A percentile compares a stretch with the other conserved stretches of the same genome.
phyloP scores from a whole-genome alignment of 2,888 invertebrate genomes.

The Lapara coniferarum region DNA sequence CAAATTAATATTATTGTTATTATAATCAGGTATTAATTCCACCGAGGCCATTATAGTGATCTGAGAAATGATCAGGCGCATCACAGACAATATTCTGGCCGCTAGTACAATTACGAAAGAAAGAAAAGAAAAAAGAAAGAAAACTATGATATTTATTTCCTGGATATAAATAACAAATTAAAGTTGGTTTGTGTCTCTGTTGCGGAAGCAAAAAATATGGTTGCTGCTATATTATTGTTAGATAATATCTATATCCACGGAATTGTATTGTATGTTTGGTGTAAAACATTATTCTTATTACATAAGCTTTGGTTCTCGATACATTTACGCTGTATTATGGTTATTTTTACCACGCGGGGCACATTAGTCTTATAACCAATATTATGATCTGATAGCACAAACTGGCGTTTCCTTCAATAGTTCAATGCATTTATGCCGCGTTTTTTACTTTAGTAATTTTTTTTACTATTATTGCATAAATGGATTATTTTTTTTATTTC shows the following conservation, averaged over 20 bases:
- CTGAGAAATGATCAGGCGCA: neutral
- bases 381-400: neutral
- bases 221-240: neutral
- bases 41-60: neutral
- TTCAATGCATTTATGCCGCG: neutral
- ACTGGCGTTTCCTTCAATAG: neutral
- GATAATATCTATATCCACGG: constrained; percentile 1
- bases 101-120: too few species aligned
- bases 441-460: neutral
- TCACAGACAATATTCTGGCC: too few species aligned
- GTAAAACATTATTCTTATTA: neutral
- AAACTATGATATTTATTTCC: too few species aligned
- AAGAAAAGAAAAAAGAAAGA: too few species aligned
- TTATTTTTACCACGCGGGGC: neutral
- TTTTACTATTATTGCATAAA: too few species aligned
- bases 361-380: neutral
- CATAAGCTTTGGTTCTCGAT: neutral
- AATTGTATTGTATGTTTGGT: neutral
- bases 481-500: too few species aligned
- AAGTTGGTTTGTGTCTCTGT: constrained; percentile 1
- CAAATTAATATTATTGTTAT: too few species aligned
- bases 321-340: neutral
- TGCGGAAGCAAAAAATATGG: neutral
- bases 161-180: neutral
- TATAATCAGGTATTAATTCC: too few species aligned